phyloP scores from a whole-genome alignment of 92 coral and sea anemone species.

The Zoanthus sociatus region DNA sequence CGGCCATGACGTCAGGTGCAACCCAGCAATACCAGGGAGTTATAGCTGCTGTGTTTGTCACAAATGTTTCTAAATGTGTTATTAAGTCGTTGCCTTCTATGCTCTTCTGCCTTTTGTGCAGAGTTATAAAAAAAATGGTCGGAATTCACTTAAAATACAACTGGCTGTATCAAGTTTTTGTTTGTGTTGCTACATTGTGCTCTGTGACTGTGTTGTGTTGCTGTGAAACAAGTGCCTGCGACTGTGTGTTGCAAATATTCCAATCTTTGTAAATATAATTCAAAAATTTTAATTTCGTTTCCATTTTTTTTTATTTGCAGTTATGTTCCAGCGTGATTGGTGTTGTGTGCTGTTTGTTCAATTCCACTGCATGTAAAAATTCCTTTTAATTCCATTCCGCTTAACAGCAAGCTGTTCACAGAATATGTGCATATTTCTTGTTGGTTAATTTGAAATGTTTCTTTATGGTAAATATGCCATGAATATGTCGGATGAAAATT shows the following conservation, averaged over 20 bases:
- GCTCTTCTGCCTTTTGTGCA: too few relatives aligned
- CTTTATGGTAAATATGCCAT: background rate
- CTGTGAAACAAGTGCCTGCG: background rate
- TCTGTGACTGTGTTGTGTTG: background rate
- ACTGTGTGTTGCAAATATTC: background rate
- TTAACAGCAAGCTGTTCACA: background rate
- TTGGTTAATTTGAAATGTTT: background rate
- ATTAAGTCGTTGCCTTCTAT: too few relatives aligned
- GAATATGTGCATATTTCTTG: background rate
- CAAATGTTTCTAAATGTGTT: too few relatives aligned
- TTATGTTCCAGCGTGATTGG: conserved; percentile 76
- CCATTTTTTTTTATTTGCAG: conserved; percentile 73
- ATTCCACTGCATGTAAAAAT: background rate
- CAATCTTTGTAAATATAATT: background rate
- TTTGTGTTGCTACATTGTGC: too few relatives aligned
- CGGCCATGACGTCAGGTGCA: too few relatives aligned
- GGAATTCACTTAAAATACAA: too few relatives aligned
- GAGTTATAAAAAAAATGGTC: too few relatives aligned
- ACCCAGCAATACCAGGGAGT: too few relatives aligned
- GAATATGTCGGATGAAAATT: background rate
- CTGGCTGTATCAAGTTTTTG: too few relatives aligned
- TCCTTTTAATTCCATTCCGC: background rate
- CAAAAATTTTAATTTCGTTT: background rate
- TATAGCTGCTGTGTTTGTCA: too few relatives aligned
- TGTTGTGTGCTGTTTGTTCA: conserved; percentile 43